A percentile compares a stretch with the other conserved stretches of the same genome.
These are phyloP conservation scores for Strix uralensis DNA, from an alignment of 2,113 vertebrate genomes.

Conservation along the genomic window DNA sequence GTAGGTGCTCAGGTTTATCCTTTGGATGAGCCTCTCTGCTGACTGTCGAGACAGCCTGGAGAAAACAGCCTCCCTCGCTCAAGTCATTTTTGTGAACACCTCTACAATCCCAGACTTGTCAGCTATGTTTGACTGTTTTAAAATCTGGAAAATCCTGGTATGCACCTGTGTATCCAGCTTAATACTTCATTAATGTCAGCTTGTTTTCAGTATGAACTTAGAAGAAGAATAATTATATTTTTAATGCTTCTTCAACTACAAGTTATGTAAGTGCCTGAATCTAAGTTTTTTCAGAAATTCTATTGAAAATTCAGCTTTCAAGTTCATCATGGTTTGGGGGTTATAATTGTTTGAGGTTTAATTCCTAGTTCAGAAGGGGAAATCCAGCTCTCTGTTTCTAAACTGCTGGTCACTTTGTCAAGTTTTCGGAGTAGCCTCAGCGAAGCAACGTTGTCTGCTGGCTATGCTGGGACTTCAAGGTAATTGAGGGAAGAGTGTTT, in stretches of 20 bases:
- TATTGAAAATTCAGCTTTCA: rapidly evolving
- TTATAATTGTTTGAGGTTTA: neutral
- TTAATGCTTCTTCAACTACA: neutral
- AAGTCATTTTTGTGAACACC: rapidly evolving
- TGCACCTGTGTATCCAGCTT: neutral
- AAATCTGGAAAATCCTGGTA: neutral
- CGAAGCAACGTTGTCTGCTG: rapidly evolving
- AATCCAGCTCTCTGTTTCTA: neutral
- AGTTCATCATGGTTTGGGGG: rapidly evolving
- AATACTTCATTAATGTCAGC: neutral
- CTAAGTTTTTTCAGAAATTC: neutral
- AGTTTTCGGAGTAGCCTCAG: neutral
- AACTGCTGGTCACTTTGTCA: neutral
- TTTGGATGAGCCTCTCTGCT: neutral
- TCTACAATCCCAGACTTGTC: neutral
- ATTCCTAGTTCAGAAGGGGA: neutral
- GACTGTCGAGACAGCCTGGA: neutral
- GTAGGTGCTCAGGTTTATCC: neutral
- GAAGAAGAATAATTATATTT: neutral
- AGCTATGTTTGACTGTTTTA: too few species aligned
- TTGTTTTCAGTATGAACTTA: neutral
- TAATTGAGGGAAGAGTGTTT: neutral
- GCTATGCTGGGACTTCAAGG: neutral
- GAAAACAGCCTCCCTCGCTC: neutral
- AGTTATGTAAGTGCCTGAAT: neutral